Conservation (phyloP, 2,888 invertebrate species). For the Thumatha senex region DNA sequence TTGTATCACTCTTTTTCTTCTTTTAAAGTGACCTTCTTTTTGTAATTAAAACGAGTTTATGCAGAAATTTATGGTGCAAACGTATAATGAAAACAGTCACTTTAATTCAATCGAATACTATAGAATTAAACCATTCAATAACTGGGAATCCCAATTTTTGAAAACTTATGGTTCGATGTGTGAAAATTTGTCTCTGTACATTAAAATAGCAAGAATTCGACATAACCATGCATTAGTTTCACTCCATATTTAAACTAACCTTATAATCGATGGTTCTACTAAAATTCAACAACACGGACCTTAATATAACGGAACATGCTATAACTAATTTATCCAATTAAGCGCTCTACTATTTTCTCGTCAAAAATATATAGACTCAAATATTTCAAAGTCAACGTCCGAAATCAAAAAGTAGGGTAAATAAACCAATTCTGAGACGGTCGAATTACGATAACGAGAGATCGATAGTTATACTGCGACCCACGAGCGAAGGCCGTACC, state of each 20-base stretch:
- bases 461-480: conserved; percentile 44
- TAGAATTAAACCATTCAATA: no score
- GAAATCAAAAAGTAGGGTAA: conserved; percentile 48
- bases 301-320: conserved; percentile 23
- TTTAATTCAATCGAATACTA: no score
- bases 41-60: no score
- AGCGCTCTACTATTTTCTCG: conserved; percentile 17
- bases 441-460: conserved; percentile 44
- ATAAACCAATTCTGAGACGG: conserved; percentile 46
- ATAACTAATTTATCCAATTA: conserved; percentile 33
- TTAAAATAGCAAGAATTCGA: background rate
- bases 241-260: conserved; percentile 3
- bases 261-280: conserved; percentile 7
- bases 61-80: no score
- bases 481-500: conserved; percentile 60
- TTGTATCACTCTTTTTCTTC: no score
- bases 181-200: no score
- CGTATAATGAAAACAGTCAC: no score
- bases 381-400: conserved; percentile 30
- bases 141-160: no score
- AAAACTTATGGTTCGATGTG: no score
- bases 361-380: conserved; percentile 20
- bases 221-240: conserved; percentile 3
- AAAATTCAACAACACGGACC: conserved; percentile 7
- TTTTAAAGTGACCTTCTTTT: no score